Conservation (phyloP, 2,888 invertebrate species). For the Agrotis exclamationis region DNA sequence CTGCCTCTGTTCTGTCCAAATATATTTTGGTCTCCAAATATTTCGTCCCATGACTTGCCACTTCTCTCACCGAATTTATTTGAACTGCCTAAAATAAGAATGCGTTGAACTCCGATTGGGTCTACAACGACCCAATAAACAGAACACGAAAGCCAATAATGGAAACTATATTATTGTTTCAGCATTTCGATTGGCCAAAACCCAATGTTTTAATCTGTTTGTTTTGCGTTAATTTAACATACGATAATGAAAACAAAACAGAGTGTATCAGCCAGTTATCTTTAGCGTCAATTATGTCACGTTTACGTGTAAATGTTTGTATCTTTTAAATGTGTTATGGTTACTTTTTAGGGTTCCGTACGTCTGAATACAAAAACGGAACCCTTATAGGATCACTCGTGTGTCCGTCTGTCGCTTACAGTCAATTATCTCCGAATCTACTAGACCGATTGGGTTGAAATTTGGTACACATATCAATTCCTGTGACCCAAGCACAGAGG, state of each 20-base stretch:
- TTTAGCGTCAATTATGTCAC: constrained; percentile 37
- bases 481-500: no score
- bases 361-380: no score
- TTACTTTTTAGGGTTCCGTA: no score
- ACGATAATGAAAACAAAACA: constrained; percentile 35
- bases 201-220: constrained; percentile 22
- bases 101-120: background rate
- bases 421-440: no score
- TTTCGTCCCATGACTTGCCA: no score
- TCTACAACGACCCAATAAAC: constrained; percentile 8
- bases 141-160: constrained; percentile 21
- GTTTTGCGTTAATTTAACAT: constrained; percentile 40
- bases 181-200: constrained; percentile 34
- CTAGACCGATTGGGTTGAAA: no score
- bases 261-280: constrained; percentile 38
- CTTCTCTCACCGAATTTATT: background rate
- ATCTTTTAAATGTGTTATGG: constrained; percentile 22
- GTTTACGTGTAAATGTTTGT: constrained; percentile 16
- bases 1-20: no score
- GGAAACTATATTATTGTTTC: constrained; percentile 13
- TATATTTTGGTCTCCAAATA: no score
- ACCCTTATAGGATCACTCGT: no score
- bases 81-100: background rate
- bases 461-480: no score
- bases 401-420: no score